These are phyloP conservation scores for Osmerus eperlanus DNA, from an alignment of 2,113 vertebrate genomes.

Conservation along the genomic window DNA sequence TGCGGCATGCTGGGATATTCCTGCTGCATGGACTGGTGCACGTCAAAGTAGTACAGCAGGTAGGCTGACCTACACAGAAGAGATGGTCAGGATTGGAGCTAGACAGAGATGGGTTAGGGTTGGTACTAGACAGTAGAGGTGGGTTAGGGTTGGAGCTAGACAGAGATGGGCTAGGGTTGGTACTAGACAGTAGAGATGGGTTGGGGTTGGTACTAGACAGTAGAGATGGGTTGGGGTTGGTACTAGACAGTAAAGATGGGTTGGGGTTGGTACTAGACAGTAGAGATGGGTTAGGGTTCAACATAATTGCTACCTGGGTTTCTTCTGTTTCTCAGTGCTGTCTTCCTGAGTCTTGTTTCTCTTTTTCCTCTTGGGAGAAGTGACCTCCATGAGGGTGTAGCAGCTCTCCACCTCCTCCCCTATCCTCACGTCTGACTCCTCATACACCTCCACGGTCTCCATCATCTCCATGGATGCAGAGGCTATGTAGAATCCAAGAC, in stretches of 20 bases:
- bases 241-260: no score
- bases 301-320: slow-evolving; percentile 78
- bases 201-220: not conserved
- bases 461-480: not conserved
- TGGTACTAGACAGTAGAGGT: not conserved
- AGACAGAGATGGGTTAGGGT: not conserved
- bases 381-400: slow-evolving; percentile 73
- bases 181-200: no score
- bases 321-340: slow-evolving; percentile 82
- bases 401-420: slow-evolving; percentile 86
- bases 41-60: slow-evolving; percentile 95
- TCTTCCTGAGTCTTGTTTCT: slow-evolving; percentile 78
- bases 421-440: slow-evolving; percentile 83
- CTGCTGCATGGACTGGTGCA: slow-evolving; percentile 91
- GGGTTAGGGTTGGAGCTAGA: not conserved
- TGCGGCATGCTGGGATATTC: slow-evolving; percentile 90
- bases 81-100: not conserved
- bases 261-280: not conserved
- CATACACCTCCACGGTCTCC: slow-evolving; percentile 69
- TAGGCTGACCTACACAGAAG: slow-evolving; percentile 83
- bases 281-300: not conserved
- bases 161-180: not conserved
- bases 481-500: not conserved
- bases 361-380: slow-evolving; percentile 86
- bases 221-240: not conserved